phyloP scores from a whole-genome alignment of 2,797 vertebrate genomes.

The Falco peregrinus region DNA sequence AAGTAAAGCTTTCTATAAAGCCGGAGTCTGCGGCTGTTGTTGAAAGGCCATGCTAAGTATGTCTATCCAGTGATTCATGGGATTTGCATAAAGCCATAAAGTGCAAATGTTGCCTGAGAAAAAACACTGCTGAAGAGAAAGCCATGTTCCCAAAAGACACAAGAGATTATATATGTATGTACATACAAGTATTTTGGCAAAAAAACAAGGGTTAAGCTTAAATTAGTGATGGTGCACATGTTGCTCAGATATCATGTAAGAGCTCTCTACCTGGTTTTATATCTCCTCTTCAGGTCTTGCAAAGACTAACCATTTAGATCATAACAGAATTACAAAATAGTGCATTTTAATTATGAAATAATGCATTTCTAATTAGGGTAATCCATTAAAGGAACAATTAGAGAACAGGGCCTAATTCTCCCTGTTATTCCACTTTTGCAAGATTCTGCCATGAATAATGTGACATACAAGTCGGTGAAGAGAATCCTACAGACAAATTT shows the following conservation, averaged over 20 bases:
- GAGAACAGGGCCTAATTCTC: constrained; percentile 7
- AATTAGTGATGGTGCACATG: not conserved
- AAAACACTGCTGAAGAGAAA: not conserved
- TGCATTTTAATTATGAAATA: constrained; percentile 52
- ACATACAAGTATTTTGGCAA: not conserved
- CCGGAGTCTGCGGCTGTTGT: not conserved
- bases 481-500: constrained; percentile 10
- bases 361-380: constrained; percentile 41
- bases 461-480: not conserved
- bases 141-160: not conserved
- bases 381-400: constrained; percentile 50
- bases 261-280: not conserved
- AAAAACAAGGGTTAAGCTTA: not conserved
- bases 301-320: constrained; percentile 11
- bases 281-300: not conserved
- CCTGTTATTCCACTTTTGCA: not conserved
- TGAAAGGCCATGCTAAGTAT: not conserved
- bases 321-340: constrained; percentile 22
- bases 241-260: not conserved
- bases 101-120: not conserved
- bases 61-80: not conserved
- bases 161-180: not conserved
- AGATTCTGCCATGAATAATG: not conserved
- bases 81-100: not conserved
- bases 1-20: not conserved